Evolutionary conservation across 1,140 invertebrate genomes (phyloP).

Genomic region (Heliconius congener): DNA sequence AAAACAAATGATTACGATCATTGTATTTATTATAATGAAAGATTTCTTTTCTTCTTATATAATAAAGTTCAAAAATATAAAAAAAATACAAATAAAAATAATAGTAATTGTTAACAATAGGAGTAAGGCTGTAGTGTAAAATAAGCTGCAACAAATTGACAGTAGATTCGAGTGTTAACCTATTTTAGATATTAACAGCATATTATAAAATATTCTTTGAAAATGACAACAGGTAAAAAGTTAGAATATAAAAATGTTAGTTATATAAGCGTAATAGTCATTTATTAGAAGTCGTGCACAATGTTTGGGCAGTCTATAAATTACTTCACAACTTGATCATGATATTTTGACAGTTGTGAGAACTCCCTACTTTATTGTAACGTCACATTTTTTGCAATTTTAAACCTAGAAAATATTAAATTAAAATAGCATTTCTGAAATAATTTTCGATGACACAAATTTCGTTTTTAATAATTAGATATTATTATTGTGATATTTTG

Average conservation of each 20-base stretch:
- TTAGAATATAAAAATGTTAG: constrained; percentile 31
- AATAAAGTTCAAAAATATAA: background rate
- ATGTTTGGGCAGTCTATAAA: no score
- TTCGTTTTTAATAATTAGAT: no score
- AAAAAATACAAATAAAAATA: background rate
- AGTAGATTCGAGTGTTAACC: background rate
- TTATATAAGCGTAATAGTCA: constrained; percentile 31
- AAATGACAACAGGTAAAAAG: constrained; percentile 22
- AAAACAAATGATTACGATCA: background rate
- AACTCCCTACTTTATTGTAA: no score
- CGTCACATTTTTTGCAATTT: no score
- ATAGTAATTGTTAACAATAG: background rate
- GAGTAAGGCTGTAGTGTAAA: background rate
- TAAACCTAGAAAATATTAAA: no score
- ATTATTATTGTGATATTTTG: no score
- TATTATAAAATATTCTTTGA: constrained; percentile 15
- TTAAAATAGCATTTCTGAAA: no score
- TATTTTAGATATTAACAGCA: constrained; percentile 18
- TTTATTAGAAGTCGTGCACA: background rate
- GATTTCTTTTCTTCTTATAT: background rate
- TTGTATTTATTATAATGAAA: background rate
- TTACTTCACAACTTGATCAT: no score
- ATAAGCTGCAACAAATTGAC: constrained; percentile 1
- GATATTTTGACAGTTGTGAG: no score
- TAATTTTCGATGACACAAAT: no score